Percentiles rank a stretch among this genome's conserved stretches.
These are phyloP conservation scores for Rotaria macrura DNA, from an alignment of 2,888 invertebrate genomes.

Conservation along the genomic window DNA sequence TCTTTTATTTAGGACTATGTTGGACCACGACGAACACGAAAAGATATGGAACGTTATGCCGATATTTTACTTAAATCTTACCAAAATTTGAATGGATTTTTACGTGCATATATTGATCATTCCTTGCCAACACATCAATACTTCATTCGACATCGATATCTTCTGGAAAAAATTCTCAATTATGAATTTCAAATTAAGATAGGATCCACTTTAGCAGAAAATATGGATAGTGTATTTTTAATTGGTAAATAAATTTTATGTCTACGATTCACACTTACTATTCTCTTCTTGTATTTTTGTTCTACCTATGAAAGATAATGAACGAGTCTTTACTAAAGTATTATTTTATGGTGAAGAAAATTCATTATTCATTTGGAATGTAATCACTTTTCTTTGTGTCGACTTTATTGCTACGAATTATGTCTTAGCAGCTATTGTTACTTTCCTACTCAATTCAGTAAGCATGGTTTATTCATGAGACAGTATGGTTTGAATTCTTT, in stretches of 20 bases:
- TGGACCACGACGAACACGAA: background rate
- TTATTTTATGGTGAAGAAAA: constrained; percentile 66
- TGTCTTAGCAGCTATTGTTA: constrained; percentile 57
- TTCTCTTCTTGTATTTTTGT: background rate
- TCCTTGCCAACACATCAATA: background rate
- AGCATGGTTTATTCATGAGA: background rate
- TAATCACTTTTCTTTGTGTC: constrained; percentile 59
- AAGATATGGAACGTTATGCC: constrained; percentile 28
- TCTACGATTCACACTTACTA: no score
- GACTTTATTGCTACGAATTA: constrained; percentile 57
- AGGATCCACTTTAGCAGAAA: constrained; percentile 40
- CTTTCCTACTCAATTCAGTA: constrained; percentile 42
- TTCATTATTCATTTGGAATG: constrained; percentile 61
- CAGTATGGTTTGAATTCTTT: background rate
- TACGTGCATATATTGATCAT: constrained; percentile 66
- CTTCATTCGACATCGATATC: constrained; percentile 60
- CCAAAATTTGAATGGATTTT: constrained; percentile 62
- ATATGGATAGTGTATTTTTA: constrained; percentile 37
- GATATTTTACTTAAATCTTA: constrained; percentile 52
- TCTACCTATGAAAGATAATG: background rate
- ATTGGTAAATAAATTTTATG: background rate
- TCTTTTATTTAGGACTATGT: background rate
- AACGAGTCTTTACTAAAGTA: constrained; percentile 59
- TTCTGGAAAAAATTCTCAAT: constrained; percentile 59
- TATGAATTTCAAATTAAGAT: constrained; percentile 55